Evolutionary conservation across 2,888 invertebrate genomes (phyloP), one percentile per base, ranked within the genome.

Genomic region (Melangyna quadrimaculata): DNA sequence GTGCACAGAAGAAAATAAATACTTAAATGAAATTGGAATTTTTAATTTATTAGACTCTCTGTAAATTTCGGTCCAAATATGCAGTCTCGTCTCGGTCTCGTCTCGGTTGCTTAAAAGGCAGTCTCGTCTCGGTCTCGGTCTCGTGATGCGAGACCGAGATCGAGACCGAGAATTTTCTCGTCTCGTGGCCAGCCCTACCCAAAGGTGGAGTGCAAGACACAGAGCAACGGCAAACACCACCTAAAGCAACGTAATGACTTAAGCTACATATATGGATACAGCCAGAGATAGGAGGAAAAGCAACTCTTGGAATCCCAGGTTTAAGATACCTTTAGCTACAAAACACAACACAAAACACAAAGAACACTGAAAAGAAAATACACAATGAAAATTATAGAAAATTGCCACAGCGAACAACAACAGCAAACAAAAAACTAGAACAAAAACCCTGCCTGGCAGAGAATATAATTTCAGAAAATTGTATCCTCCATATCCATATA

Each of bases 161-260:
- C n/a, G n/a, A n/a, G n/a, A n/a, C n/a, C n/a, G n/a, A n/a, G n/a
- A n/a, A n/a, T n/a, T n/a, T n/a, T n/a, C n/a, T n/a, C n/a, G n/a
- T n/a, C n/a, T n/a, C n/a, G n/a, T n/a, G n/a, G n/a, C n/a, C n/a
- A n/a, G n/a, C n/a, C n/a, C n/a, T n/a, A n/a, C n/a, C n/a, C 27
- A 78, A 55, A 69, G 69, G 70, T 77, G 59, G 19, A 57, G 51
- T 63, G 45, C 29, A 48, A 32, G 35, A n/a, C 40, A 65, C 57
- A 40, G 48, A 51, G 37, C 77, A 71, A 67, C 55, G 81, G 24
- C 19, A 22, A 57, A 57, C 72, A 81, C 55, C 78, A 74, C 83
- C 83, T 57, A 78, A 79, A 69, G 75, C 79, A 53, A 72, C 75
- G 67, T 79, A 84, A 84, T 84, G 84, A 72, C 79, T 79, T 79